phyloP scores from a whole-genome alignment of 2,797 vertebrate genomes.

The Echiichthys vipera region DNA sequence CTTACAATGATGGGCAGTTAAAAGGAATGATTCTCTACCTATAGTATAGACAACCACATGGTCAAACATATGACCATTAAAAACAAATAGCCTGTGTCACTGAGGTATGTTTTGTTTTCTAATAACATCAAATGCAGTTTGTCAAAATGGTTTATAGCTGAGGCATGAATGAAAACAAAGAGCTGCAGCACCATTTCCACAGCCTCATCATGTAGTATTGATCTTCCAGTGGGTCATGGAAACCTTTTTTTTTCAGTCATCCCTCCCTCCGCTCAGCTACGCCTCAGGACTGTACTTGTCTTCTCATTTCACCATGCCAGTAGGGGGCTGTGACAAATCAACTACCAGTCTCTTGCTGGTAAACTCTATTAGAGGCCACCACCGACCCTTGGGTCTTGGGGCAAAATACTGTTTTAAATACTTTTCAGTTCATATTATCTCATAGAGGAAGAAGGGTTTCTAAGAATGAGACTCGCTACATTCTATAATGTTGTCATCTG shows the following conservation, averaged over 20 bases:
- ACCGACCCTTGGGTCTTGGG: background rate
- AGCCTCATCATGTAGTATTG: conserved; percentile 54
- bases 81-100: conserved; percentile 55
- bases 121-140: conserved; percentile 36
- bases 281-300: conserved; percentile 55
- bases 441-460: background rate
- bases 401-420: background rate
- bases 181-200: conserved; percentile 49
- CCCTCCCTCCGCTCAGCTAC: conserved; percentile 7
- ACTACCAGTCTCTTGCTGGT: conserved; percentile 55
- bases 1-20: conserved; percentile 48
- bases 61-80: conserved; percentile 50
- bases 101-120: conserved; percentile 39
- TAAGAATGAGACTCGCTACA: background rate
- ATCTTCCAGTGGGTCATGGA: conserved; percentile 47
- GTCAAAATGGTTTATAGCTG: conserved; percentile 27
- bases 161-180: conserved; percentile 50
- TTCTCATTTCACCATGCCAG: conserved; percentile 55
- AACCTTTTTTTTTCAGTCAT: background rate
- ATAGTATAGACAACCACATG: conserved; percentile 47
- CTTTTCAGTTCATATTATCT: background rate
- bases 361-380: conserved; percentile 9
- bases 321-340: conserved; percentile 63
- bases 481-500: background rate
- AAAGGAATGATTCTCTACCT: conserved; percentile 47